phyloP scores from a whole-genome alignment of 2,888 invertebrate genomes.

The Epsilonema sp. region DNA sequence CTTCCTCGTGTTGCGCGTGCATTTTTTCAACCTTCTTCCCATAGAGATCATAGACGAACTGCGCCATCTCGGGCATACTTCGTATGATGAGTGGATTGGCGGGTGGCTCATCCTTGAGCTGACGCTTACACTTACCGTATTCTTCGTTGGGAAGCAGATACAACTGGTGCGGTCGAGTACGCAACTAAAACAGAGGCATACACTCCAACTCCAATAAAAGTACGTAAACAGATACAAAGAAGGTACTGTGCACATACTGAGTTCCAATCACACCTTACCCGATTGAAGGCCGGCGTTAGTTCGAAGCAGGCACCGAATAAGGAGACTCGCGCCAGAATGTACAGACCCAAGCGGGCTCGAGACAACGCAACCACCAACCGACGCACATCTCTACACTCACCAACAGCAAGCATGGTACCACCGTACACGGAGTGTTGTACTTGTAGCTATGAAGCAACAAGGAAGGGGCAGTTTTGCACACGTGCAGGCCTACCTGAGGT shows the following conservation, averaged over 20 bases:
- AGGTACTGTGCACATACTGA: too few species aligned
- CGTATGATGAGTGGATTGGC: slow-evolving; percentile 42
- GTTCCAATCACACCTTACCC: too few species aligned
- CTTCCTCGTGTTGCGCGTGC: slow-evolving; percentile 13
- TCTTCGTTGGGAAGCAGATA: slow-evolving; percentile 60
- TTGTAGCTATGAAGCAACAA: not conserved
- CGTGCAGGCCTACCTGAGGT: slow-evolving; percentile 59
- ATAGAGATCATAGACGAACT: slow-evolving; percentile 81
- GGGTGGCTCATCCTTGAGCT: slow-evolving; percentile 17
- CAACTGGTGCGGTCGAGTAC: slow-evolving; percentile 55
- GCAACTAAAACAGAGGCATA: slow-evolving; percentile 45
- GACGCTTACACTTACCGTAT: too few species aligned
- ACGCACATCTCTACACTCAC: slow-evolving; percentile 59
- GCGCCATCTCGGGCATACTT: slow-evolving; percentile 84
- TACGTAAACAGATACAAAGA: not conserved
- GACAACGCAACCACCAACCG: slow-evolving; percentile 95
- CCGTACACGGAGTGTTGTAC: not conserved
- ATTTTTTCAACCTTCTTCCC: slow-evolving; percentile 37
- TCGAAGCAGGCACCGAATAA: slow-evolving; percentile 93
- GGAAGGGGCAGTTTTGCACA: too few species aligned
- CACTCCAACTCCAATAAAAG: too few species aligned
- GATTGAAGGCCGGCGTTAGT: slow-evolving; percentile 77
- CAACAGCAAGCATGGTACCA: too few species aligned
- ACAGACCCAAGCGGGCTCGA: slow-evolving; percentile 80
- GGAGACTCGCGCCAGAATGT: slow-evolving; percentile 74